These are phyloP conservation scores for Cerceris ruficornis DNA, from an alignment of 2,888 invertebrate species.

Conservation along the genomic window DNA sequence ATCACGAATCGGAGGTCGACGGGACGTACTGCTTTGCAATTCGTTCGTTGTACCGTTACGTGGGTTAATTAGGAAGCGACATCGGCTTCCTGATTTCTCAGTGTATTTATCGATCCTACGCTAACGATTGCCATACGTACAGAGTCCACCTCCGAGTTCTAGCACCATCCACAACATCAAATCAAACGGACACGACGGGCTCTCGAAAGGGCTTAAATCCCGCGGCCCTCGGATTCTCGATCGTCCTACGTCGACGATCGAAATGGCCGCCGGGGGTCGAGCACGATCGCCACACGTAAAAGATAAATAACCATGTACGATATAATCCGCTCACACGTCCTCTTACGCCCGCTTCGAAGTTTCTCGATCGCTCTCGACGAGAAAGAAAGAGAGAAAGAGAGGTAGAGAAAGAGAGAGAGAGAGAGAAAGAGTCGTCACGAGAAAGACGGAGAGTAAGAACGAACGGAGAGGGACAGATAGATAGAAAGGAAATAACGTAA, in stretches of 20 bases:
- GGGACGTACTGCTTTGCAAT: conserved; percentile 32
- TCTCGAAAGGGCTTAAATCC: conserved; percentile 28
- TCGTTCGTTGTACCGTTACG: background rate
- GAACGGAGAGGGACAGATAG: conserved; percentile 42
- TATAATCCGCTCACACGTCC: conserved; percentile 44
- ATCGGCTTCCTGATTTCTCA: background rate
- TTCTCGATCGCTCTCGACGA: conserved; percentile 29
- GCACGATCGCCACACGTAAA: conserved; percentile 34
- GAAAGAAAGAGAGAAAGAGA: conserved; percentile 10
- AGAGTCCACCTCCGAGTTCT: conserved; percentile 37
- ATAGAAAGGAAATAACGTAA: conserved; percentile 40
- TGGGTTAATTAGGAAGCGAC: background rate
- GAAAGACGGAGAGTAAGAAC: conserved; percentile 4
- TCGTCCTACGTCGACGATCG: conserved; percentile 28
- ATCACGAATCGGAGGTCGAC: conserved; percentile 46
- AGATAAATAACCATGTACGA: conserved; percentile 14
- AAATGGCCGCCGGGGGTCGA: conserved; percentile 20
- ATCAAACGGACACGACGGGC: conserved; percentile 62
- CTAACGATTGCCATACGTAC: background rate
- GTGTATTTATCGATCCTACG: background rate
- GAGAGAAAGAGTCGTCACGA: background rate
- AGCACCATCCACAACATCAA: conserved; percentile 58
- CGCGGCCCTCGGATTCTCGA: conserved; percentile 26
- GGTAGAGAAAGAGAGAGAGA: conserved; percentile 4
- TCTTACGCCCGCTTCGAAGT: conserved; percentile 39